Evolutionary conservation across 1,140 invertebrate genomes (phyloP).

Genomic region (Drosophila saltans): DNA sequence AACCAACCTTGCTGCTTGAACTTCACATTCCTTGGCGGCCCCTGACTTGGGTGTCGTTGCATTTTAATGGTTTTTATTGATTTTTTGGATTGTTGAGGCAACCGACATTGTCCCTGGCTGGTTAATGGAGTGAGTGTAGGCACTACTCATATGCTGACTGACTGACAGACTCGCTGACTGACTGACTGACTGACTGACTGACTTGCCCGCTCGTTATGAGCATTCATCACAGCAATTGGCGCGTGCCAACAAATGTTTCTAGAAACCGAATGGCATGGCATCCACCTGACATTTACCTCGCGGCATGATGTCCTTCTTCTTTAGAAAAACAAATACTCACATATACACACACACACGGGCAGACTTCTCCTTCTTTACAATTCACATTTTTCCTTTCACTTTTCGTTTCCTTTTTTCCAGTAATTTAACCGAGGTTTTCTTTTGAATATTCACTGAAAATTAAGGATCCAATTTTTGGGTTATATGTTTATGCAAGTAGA

Average conservation of each 20-base stretch:
- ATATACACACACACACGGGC: background rate
- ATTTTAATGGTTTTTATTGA: conserved; percentile 80
- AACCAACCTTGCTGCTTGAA: conserved; percentile 70
- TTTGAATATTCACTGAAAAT: too few relatives aligned
- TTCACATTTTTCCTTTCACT: background rate
- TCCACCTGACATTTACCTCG: conserved; percentile 26
- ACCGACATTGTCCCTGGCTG: background rate
- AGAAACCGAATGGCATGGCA: conserved; percentile 30
- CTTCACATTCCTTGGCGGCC: conserved; percentile 66
- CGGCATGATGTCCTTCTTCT: conserved; percentile 9
- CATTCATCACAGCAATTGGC: conserved; percentile 68
- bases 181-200: background rate
- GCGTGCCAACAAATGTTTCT: conserved; percentile 46
- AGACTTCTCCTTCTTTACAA: too few relatives aligned
- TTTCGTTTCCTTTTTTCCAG: background rate
- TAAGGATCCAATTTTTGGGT: too few relatives aligned
- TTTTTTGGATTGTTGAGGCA: conserved; percentile 57
- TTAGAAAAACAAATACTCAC: background rate
- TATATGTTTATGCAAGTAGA: too few relatives aligned
- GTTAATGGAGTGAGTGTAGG: background rate
- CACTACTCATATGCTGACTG: background rate
- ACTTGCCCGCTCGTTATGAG: conserved; percentile 60
- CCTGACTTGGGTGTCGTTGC: conserved; percentile 51
- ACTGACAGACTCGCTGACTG: background rate
- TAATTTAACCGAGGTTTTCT: too few relatives aligned